Base-by-base conservation (phyloP, 2,888 invertebrate genomes). In the Megaustenia siamemsis region DNA sequence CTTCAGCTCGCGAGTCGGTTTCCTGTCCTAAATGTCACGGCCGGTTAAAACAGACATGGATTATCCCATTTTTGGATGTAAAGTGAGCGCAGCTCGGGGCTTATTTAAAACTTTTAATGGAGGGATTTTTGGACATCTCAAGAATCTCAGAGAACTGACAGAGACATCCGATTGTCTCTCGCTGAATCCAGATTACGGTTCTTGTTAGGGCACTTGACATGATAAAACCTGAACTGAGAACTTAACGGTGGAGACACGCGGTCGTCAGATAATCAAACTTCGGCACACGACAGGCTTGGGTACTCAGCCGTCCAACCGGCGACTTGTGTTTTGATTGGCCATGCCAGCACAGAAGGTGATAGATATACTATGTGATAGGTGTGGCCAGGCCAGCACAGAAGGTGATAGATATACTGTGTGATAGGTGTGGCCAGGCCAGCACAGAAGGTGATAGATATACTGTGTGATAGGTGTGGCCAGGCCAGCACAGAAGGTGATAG, bases 1-100 rank as follows among this genome's bases (percentile, higher is more conserved):
- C 49, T 60, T 35, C 53, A 49, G 80, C 53, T 53, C 32, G n/a
- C 40, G 53, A 53, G 32, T 28, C 71, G 24, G 69, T 32, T 80
- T 38, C n/a, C 24, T 18, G 15, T 38, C 28, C 35, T 43, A 68
- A 60, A 69, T n/a, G 80, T 80, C 80, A 80, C 75, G 63, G 66
- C 53, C 43, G 95, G 95, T 38, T 43, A 66, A 78, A 78, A 66
- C 45, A 78, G 63, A 53, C 45, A 53, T 2, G 66, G 78, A 78
- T 78, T 78, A 78, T 45, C 63, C 63, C 28, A 28, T 66, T 56
- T 78, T 78, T 66, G 8, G 38, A 78, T 78, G 82, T 68, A 76
- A 82, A 82, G 76, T 82, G 82, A 82, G 28, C 82, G 66, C 32
- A 45, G 75, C 63, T 28, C 28, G 32, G 28, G 76, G 82, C 82